These are phyloP conservation scores for Argyra leucocephala DNA, from an alignment of 2,888 invertebrate species.

Conservation along the genomic window DNA sequence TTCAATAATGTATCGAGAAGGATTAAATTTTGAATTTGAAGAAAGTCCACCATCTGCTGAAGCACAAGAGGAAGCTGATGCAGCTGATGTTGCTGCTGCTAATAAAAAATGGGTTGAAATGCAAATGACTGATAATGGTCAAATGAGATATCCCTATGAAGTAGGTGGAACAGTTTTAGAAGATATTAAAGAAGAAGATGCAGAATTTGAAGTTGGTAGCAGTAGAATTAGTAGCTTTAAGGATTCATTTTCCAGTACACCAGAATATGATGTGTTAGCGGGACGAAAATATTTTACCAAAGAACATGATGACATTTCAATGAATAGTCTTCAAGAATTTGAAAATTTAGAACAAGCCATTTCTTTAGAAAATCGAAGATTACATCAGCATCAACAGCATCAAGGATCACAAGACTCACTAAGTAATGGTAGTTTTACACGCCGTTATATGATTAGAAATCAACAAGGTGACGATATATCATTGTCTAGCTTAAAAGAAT, in stretches of 20 bases:
- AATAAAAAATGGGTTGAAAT: slow-evolving; percentile 84
- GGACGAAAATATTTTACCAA: slow-evolving; percentile 74
- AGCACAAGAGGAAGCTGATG: slow-evolving; percentile 46
- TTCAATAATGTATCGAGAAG: slow-evolving; percentile 50
- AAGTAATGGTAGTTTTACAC: slow-evolving; percentile 70
- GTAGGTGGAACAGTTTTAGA: slow-evolving; percentile 75
- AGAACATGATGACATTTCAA: slow-evolving; percentile 84
- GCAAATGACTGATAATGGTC: slow-evolving; percentile 57
- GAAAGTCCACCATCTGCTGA: slow-evolving; percentile 50
- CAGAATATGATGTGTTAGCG: slow-evolving; percentile 79
- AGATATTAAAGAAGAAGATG: slow-evolving; percentile 89
- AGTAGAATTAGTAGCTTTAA: slow-evolving; percentile 64
- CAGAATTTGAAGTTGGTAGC: slow-evolving; percentile 75
- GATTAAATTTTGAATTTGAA: slow-evolving; percentile 60
- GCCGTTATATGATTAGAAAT: slow-evolving; percentile 58
- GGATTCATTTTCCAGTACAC: slow-evolving; percentile 83
- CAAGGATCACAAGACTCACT: slow-evolving; percentile 79
- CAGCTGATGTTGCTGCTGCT: slow-evolving; percentile 60
- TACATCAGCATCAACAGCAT: slow-evolving; percentile 40
- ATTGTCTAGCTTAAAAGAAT: slow-evolving; percentile 79
- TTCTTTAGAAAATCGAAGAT: slow-evolving; percentile 64
- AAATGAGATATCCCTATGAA: slow-evolving; percentile 63
- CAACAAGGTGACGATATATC: slow-evolving; percentile 80
- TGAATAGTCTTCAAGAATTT: slow-evolving; percentile 89
- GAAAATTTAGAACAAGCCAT: slow-evolving; percentile 82